phyloP scores from a whole-genome alignment of 2,797 vertebrate species.

The Chelmon rostratus region DNA sequence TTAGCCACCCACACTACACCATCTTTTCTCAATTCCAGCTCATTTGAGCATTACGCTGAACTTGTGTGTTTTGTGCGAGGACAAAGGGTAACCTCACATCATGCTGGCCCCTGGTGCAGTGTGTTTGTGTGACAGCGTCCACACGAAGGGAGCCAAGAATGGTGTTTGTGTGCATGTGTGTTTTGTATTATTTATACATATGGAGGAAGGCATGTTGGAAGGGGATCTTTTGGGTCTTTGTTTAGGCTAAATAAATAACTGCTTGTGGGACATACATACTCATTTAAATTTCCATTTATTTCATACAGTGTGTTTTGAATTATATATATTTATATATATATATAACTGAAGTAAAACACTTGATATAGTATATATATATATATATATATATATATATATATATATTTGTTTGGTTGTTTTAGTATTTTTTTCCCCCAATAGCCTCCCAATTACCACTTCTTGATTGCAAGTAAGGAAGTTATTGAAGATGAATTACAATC shows the following conservation, averaged over 20 bases:
- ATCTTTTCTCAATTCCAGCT: slow-evolving; percentile 57
- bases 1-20: slow-evolving; percentile 29
- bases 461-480: too few species aligned
- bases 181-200: slow-evolving; percentile 71
- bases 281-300: slow-evolving; percentile 12
- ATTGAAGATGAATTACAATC: too few species aligned
- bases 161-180: slow-evolving; percentile 60
- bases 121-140: slow-evolving; percentile 50
- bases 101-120: slow-evolving; percentile 31
- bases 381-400: too few species aligned
- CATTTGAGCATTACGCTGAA: slow-evolving; percentile 45
- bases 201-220: slow-evolving; percentile 51
- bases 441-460: too few species aligned
- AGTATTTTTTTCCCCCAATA: too few species aligned
- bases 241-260: slow-evolving; percentile 68
- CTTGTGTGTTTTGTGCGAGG: slow-evolving; percentile 42
- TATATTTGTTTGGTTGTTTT: too few species aligned
- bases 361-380: too few species aligned
- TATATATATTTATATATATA: background rate
- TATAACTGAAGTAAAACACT: too few species aligned
- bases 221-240: slow-evolving; percentile 44
- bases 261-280: slow-evolving; percentile 7
- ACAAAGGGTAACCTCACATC: slow-evolving; percentile 46
- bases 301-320: slow-evolving; percentile 6
- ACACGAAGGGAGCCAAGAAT: slow-evolving; percentile 48